These are phyloP conservation scores for Epicampocera succincta DNA, from an alignment of 2,888 invertebrate genomes.

Conservation along the genomic window DNA sequence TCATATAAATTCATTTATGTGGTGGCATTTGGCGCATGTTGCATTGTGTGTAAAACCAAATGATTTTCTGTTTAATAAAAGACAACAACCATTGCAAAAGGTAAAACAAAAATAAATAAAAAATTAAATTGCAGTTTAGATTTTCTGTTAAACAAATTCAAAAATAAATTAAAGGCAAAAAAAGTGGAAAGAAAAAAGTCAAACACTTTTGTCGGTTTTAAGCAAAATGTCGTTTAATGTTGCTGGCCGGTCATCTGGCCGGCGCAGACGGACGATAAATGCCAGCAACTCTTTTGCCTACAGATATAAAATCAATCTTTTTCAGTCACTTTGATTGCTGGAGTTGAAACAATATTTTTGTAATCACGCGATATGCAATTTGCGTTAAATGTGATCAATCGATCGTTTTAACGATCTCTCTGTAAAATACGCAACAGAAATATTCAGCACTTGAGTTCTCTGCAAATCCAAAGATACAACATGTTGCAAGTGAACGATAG, in stretches of 20 bases:
- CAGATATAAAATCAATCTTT: conserved; percentile 17
- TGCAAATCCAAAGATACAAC: conserved; percentile 22
- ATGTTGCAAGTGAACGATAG: conserved; percentile 61
- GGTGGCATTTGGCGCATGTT: conserved; percentile 68
- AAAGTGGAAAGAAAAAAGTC: background rate
- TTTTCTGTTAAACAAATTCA: conserved; percentile 49
- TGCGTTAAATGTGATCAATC: conserved; percentile 70
- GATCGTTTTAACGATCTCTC: conserved; percentile 67
- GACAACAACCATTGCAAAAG: conserved; percentile 5
- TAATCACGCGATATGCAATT: conserved; percentile 71
- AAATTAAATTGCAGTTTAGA: conserved; percentile 58
- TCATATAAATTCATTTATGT: conserved; percentile 31
- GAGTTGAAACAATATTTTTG: conserved; percentile 60
- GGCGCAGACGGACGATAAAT: conserved; percentile 56
- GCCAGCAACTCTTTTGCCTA: conserved; percentile 50
- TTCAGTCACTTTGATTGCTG: conserved; percentile 34
- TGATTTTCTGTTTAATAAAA: conserved; percentile 60
- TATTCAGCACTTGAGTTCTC: conserved; percentile 6
- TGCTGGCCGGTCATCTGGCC: conserved; percentile 53
- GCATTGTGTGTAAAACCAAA: conserved; percentile 66
- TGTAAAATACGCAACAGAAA: conserved; percentile 48
- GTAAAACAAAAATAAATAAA: conserved; percentile 32
- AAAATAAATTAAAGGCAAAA: conserved; percentile 36
- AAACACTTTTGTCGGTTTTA: conserved; percentile 61
- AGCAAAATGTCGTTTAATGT: conserved; percentile 69